A percentile compares a stretch with the other conserved stretches of the same genome.
Conservation (phyloP, 1,140 invertebrate species). For the Prorops nasuta region DNA sequence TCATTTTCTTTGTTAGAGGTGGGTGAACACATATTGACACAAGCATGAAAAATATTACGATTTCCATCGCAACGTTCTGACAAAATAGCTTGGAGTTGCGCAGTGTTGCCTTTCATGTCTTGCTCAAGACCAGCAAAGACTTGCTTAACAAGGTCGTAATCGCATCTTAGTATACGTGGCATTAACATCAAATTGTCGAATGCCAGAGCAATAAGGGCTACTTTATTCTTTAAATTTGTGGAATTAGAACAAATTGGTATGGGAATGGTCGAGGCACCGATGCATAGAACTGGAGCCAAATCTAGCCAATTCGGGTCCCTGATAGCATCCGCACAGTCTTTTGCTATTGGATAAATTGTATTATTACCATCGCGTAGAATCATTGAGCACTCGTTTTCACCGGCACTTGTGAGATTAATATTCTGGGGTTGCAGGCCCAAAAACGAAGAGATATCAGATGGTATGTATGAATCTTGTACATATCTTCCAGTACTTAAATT, state of each 20-base stretch:
- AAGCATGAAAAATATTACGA: slow-evolving; percentile 94
- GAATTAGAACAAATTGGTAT: slow-evolving; percentile 59
- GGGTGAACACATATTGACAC: slow-evolving; percentile 89
- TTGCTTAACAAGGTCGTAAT: slow-evolving; percentile 83
- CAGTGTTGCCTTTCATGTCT: slow-evolving; percentile 62
- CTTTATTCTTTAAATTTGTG: slow-evolving; percentile 76
- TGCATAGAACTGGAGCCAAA: slow-evolving; percentile 80
- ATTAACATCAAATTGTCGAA: slow-evolving; percentile 86
- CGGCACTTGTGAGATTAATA: slow-evolving; percentile 81
- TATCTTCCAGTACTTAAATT: slow-evolving; percentile 84
- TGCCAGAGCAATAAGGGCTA: slow-evolving; percentile 84
- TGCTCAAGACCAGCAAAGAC: slow-evolving; percentile 73
- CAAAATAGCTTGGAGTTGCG: slow-evolving; percentile 65
- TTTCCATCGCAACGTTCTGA: slow-evolving; percentile 94
- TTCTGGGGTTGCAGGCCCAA: slow-evolving; percentile 74
- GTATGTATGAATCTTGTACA: slow-evolving; percentile 86
- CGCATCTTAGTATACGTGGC: slow-evolving; percentile 86
- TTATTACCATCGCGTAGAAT: slow-evolving; percentile 91
- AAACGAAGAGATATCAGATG: slow-evolving; percentile 81
- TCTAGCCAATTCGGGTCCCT: slow-evolving; percentile 92
- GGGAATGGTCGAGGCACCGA: slow-evolving; percentile 78
- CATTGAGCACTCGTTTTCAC: slow-evolving; percentile 85
- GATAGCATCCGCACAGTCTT: slow-evolving; percentile 91
- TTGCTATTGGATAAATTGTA: slow-evolving; percentile 90
- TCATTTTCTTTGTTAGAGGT: slow-evolving; percentile 88